A percentile compares a stretch with the other conserved stretches of the same genome.
These are phyloP conservation scores for Knipowitschia caucasica DNA, from an alignment of 2,797 vertebrate species.

Conservation along the genomic window DNA sequence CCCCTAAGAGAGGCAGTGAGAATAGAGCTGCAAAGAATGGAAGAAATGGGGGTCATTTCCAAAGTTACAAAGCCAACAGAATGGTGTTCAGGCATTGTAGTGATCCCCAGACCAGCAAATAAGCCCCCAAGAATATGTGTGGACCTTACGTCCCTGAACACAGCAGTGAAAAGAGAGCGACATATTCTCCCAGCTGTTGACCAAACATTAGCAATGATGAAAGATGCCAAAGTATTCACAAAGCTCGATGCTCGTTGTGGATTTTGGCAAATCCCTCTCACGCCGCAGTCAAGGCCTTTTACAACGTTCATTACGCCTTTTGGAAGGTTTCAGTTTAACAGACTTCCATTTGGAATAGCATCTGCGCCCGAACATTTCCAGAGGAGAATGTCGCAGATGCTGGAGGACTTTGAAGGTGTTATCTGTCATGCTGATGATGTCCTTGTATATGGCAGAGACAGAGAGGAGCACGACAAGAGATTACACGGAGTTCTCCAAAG, in stretches of 20 bases:
- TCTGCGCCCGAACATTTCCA: too few species aligned
- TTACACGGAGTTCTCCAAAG: not conserved
- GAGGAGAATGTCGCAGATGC: constrained; percentile 16
- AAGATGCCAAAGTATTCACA: constrained; percentile 5
- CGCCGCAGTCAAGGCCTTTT: too few species aligned
- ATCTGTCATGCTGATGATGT: constrained; percentile 33
- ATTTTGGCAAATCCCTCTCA: too few species aligned
- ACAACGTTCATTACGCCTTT: too few species aligned
- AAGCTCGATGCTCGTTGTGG: constrained; percentile 25
- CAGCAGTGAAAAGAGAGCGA: too few species aligned
- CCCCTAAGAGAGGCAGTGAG: too few species aligned
- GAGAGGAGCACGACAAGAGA: constrained; percentile 19
- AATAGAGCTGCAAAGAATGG: too few species aligned
- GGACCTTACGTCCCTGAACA: too few species aligned
- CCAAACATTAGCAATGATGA: too few species aligned
- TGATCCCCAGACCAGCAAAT: constrained; percentile 7
- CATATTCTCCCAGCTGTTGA: not conserved
- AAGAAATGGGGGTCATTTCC: too few species aligned
- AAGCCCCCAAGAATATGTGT: too few species aligned
- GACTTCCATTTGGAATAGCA: constrained; percentile 21
- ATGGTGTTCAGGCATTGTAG: constrained; percentile 11
- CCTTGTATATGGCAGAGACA: constrained; percentile 6
- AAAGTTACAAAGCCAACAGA: constrained; percentile 4
- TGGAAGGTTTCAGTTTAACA: not conserved
- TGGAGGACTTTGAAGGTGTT: constrained; percentile 7